Conservation (phyloP, 2,888 invertebrate genomes). For the Spisula solida region DNA sequence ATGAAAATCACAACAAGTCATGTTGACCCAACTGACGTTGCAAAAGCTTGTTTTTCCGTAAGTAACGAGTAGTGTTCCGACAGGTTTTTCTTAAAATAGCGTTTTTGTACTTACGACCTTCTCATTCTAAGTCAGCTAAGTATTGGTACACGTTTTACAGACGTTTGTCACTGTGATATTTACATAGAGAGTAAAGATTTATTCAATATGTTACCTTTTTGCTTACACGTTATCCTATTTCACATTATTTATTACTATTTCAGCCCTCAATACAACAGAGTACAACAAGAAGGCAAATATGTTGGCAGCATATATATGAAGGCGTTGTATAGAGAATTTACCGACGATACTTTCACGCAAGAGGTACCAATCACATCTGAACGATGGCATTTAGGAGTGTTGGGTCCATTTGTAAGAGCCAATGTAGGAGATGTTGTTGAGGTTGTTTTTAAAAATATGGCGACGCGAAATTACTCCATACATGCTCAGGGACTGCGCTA, state of each 20-base stretch:
- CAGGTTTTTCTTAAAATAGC: too few relatives aligned
- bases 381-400: conserved; percentile 71
- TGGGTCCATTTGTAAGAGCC: conserved; percentile 82
- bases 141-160: too few relatives aligned
- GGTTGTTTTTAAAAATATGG: conserved; percentile 75
- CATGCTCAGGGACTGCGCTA: conserved; percentile 70
- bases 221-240: too few relatives aligned
- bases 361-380: conserved; percentile 53
- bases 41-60: too few relatives aligned
- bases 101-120: too few relatives aligned
- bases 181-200: background rate
- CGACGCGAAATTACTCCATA: conserved; percentile 68
- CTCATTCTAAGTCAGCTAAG: too few relatives aligned
- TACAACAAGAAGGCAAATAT: conserved; percentile 69
- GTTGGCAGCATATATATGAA: conserved; percentile 77
- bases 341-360: conserved; percentile 73
- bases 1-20: too few relatives aligned
- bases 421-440: conserved; percentile 81
- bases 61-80: too few relatives aligned
- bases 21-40: too few relatives aligned
- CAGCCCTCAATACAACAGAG: conserved; percentile 71
- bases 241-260: conserved; percentile 7
- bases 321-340: conserved; percentile 76
- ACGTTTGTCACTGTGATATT: background rate
- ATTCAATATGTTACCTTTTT: too few relatives aligned